phyloP scores from a whole-genome alignment of 2,888 invertebrate genomes.

The Caradrina clavipalpis region DNA sequence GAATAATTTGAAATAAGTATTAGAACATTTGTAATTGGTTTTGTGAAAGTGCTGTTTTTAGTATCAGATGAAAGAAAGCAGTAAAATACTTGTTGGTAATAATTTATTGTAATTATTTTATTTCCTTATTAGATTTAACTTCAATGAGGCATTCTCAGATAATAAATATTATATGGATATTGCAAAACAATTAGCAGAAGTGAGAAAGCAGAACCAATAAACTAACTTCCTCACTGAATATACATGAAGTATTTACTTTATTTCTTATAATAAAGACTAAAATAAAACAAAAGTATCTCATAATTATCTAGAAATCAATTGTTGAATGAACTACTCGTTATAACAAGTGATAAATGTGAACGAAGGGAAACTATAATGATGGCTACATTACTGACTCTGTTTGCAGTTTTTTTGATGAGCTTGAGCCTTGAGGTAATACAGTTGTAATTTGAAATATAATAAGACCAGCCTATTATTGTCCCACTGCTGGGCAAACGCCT shows the following conservation, averaged over 20 bases:
- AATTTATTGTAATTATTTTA: no score
- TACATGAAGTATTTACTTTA: neutral
- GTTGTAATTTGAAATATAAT: neutral
- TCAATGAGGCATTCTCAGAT: neutral
- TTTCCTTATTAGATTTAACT: no score
- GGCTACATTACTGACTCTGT: neutral
- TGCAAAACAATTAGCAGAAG: neutral
- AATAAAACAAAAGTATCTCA: constrained; percentile 1
- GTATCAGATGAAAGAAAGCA: neutral
- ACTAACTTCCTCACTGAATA: neutral
- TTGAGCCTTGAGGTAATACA: neutral
- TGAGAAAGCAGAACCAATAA: neutral
- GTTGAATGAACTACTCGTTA: constrained; percentile 2
- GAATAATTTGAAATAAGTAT: neutral
- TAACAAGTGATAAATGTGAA: constrained; percentile 20
- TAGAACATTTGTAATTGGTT: no score
- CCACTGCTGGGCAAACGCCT: no score
- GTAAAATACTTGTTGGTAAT: neutral
- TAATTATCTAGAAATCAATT: constrained; percentile 14
- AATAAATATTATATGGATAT: neutral
- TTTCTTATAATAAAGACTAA: constrained; percentile 1
- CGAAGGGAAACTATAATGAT: constrained; percentile 7
- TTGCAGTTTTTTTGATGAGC: constrained; percentile 15
- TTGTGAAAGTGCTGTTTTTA: neutral
- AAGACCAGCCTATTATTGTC: no score